Percentiles rank a stretch among this genome's conserved stretches.
Conservation (phyloP, 2,113 vertebrate species). For the Prinia subflava region DNA sequence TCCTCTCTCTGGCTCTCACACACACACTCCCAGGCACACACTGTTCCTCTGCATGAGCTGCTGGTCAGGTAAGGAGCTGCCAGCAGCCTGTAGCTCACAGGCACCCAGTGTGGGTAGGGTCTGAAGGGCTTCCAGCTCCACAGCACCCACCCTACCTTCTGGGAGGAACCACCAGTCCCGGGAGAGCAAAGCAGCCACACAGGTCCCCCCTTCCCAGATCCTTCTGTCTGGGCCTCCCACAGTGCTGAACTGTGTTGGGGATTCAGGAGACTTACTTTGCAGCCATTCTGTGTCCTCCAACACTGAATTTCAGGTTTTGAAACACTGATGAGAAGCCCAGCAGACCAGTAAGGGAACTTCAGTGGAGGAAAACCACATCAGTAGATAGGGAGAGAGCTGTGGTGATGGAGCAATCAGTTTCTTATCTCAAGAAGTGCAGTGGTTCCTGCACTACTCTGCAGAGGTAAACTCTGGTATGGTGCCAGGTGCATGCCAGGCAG, state of each 20-base stretch:
- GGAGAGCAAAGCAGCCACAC: not conserved
- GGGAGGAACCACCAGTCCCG: not conserved
- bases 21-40: not conserved
- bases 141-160: not conserved
- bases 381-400: not conserved
- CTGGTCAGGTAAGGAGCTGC: not conserved
- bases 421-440: not conserved
- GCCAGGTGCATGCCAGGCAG: not conserved
- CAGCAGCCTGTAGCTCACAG: fast-evolving
- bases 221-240: not conserved
- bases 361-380: not conserved
- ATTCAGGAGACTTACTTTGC: not conserved
- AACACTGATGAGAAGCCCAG: not conserved
- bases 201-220: not conserved
- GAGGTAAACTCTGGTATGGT: not conserved
- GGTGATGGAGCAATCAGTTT: fast-evolving
- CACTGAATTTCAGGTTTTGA: not conserved
- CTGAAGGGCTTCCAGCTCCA: not conserved
- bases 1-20: not conserved
- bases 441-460: not conserved
- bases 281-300: not conserved
- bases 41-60: not conserved
- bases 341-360: not conserved
- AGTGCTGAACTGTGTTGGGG: not conserved
- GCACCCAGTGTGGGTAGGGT: not conserved